A percentile compares a stretch with the other conserved stretches of the same genome.
Evolutionary conservation across 2,113 vertebrate genomes (phyloP).

Genomic region (Oriolus oriolus): DNA sequence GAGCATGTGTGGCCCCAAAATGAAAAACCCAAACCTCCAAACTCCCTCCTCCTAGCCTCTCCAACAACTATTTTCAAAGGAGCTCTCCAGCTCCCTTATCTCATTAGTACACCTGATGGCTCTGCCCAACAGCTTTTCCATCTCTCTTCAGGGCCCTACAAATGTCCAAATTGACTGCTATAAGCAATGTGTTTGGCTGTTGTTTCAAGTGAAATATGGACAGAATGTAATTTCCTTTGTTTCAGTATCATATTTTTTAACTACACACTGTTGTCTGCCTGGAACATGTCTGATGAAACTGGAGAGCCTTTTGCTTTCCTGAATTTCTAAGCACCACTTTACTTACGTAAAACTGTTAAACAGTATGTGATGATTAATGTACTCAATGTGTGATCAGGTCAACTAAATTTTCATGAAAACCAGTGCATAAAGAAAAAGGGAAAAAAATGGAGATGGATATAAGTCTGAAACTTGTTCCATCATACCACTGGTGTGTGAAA

Average conservation of each 20-base stretch:
- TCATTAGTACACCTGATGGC: conserved; percentile 44
- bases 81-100: conserved; percentile 53
- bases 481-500: not conserved
- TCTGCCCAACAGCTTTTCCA: conserved; percentile 18
- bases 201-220: conserved; percentile 21
- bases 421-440: not conserved
- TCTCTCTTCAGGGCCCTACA: conserved; percentile 8
- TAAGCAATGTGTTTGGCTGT: not conserved
- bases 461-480: not conserved
- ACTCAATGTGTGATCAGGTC: not conserved
- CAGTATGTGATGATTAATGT: not conserved
- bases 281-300: not conserved
- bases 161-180: conserved; percentile 24
- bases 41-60: not conserved
- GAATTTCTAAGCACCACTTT: not conserved
- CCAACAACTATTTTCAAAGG: not conserved
- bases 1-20: not conserved
- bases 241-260: not conserved
- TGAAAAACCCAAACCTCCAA: not conserved
- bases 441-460: not conserved
- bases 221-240: conserved; percentile 6
- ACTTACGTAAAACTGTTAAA: not conserved
- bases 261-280: not conserved
- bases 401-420: not conserved
- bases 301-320: not conserved